phyloP scores from a whole-genome alignment of 2,113 vertebrate species.

The Pseudorectes ferrugineus region DNA sequence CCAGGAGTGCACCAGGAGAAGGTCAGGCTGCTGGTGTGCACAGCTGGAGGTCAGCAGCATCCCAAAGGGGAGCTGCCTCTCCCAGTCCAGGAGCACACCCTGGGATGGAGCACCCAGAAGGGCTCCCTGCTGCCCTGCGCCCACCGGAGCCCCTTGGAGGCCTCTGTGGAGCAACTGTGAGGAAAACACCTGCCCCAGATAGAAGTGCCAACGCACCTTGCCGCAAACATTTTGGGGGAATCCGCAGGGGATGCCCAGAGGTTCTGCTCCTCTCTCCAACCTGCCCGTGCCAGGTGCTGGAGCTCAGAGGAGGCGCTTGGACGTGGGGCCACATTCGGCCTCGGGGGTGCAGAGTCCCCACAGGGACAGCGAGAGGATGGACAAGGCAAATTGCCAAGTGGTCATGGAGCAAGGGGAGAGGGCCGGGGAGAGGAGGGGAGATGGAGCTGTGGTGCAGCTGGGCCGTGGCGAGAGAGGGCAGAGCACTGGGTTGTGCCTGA shows the following conservation, averaged over 20 bases:
- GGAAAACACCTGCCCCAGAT: neutral
- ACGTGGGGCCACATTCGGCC: fast-evolving
- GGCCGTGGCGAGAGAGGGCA: neutral
- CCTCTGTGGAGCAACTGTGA: neutral
- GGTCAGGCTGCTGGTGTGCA: neutral
- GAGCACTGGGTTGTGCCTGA: neutral
- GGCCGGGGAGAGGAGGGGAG: neutral
- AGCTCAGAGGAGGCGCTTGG: neutral
- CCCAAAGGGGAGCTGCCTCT: neutral
- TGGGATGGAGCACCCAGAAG: neutral
- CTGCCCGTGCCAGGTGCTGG: neutral
- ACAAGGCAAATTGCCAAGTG: neutral
- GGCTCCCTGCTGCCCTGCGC: neutral
- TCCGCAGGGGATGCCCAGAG: neutral
- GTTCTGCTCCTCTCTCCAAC: neutral
- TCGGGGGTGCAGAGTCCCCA: fast-evolving
- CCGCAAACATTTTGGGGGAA: neutral
- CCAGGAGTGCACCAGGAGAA: neutral
- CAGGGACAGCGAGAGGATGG: neutral
- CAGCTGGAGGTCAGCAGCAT: neutral
- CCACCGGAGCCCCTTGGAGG: neutral
- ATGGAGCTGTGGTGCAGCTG: neutral
- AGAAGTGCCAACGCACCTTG: neutral
- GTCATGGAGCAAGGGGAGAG: neutral
- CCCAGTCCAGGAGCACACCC: neutral